Evolutionary conservation across 2,797 vertebrate genomes (phyloP).

Genomic region (Rhincodon typus): DNA sequence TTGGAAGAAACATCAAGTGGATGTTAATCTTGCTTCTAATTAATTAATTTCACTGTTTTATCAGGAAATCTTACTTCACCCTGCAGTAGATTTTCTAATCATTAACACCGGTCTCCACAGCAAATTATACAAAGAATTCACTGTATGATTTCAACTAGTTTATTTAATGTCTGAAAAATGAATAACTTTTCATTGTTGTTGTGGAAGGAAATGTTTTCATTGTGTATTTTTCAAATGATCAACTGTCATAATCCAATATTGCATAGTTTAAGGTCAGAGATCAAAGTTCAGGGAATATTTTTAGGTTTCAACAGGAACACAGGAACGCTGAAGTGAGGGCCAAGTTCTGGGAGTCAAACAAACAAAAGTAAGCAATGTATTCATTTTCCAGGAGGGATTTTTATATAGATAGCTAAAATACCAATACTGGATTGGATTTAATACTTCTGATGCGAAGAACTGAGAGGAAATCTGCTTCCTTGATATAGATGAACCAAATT

Average conservation of each 20-base stretch:
- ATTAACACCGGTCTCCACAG: background rate
- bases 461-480: no score
- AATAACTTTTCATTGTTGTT: conserved; percentile 1
- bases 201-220: background rate
- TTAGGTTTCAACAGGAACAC: background rate
- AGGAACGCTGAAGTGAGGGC: background rate
- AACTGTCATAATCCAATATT: background rate
- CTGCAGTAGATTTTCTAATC: background rate
- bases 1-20: background rate
- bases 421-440: background rate
- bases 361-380: background rate
- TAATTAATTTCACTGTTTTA: conserved; percentile 3
- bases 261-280: background rate
- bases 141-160: background rate
- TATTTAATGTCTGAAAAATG: background rate
- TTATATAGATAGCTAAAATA: background rate
- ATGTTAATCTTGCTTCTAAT: background rate
- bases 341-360: background rate
- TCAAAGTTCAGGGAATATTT: background rate
- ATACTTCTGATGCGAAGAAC: no score
- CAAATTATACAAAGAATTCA: conserved; percentile 13
- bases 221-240: background rate
- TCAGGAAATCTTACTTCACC: background rate
- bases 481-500: no score
- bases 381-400: background rate